phyloP scores from a whole-genome alignment of 1,140 invertebrate genomes.

The Bombus waltoni region DNA sequence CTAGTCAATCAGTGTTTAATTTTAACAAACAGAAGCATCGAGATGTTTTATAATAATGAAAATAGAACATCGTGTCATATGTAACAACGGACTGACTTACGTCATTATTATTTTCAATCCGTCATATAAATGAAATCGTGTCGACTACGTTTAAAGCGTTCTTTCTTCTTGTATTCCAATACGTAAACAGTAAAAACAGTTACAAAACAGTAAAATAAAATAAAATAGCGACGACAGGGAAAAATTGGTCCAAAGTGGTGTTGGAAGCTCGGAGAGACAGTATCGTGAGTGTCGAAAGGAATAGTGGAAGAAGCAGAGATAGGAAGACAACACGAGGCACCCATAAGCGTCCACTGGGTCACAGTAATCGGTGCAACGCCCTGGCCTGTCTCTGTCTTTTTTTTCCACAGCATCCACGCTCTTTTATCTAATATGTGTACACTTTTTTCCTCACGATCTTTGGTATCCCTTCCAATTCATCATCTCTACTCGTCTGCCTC shows the following conservation, averaged over 20 bases:
- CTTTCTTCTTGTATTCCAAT: no score
- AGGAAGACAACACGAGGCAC: constrained; percentile 29
- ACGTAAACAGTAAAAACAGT: no score
- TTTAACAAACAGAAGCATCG: no score
- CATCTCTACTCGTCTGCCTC: constrained; percentile 36
- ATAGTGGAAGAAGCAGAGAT: constrained; percentile 18
- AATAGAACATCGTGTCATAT: no score
- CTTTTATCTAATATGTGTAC: constrained; percentile 3
- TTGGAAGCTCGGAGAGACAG: neutral
- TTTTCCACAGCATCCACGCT: neutral
- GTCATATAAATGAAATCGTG: no score
- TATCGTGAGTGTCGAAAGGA: neutral
- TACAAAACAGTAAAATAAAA: no score
- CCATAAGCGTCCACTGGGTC: constrained; percentile 72
- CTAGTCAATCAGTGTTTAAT: no score
- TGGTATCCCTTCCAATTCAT: constrained; percentile 44
- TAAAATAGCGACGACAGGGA: neutral
- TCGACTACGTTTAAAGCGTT: no score
- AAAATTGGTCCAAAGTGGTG: neutral
- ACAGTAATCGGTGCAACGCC: constrained; percentile 75
- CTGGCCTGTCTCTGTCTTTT: constrained; percentile 65
- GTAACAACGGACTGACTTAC: no score
- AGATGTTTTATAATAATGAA: no score
- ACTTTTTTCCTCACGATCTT: constrained; percentile 32
- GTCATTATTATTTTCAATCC: no score